phyloP scores from a whole-genome alignment of 2,888 invertebrate genomes.

The Apamea anceps region DNA sequence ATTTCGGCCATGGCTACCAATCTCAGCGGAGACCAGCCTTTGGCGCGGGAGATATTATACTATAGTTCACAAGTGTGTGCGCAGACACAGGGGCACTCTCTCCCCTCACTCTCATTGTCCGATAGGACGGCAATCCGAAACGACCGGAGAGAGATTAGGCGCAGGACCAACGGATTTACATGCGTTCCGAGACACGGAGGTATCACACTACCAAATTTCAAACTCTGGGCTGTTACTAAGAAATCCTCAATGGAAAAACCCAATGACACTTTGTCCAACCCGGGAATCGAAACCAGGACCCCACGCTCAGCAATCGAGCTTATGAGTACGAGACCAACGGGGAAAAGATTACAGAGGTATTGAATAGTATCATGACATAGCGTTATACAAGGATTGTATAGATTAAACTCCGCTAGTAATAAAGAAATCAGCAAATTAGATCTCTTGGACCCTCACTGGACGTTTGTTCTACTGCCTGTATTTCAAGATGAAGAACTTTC shows the following conservation, averaged over 20 bases:
- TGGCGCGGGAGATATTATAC: too few species aligned
- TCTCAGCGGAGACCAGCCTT: too few species aligned
- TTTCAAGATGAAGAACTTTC: background rate
- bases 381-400: background rate
- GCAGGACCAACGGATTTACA: background rate
- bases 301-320: too few species aligned
- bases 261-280: too few species aligned
- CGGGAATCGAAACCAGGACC: too few species aligned
- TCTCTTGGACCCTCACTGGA: background rate
- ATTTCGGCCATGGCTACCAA: too few species aligned
- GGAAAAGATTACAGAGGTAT: background rate
- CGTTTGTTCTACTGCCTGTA: background rate
- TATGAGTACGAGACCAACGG: too few species aligned
- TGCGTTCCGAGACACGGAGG: too few species aligned
- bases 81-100: background rate
- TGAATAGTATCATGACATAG: background rate
- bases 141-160: background rate
- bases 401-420: background rate
- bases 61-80: too few species aligned
- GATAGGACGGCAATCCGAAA: background rate
- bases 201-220: too few species aligned
- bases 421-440: background rate
- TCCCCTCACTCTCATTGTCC: background rate
- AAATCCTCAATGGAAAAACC: too few species aligned
- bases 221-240: too few species aligned